Conservation (phyloP, 2,888 invertebrate species). For the Cheilosia vulpina region DNA sequence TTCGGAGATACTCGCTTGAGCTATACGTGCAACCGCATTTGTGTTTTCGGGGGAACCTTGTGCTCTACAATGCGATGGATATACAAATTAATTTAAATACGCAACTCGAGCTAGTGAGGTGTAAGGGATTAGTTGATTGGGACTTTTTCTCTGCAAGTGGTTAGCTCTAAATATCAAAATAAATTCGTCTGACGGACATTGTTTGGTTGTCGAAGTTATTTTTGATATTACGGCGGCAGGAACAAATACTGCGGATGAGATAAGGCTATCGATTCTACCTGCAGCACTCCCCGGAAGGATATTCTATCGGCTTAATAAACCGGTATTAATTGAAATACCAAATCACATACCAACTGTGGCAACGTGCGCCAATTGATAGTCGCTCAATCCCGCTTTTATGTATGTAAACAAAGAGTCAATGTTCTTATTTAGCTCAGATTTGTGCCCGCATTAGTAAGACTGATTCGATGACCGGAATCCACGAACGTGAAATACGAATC, state of each 20-base stretch:
- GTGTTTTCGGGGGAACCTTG: not conserved
- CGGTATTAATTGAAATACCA: too few relatives aligned
- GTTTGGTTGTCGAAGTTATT: not conserved
- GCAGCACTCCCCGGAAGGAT: too few relatives aligned
- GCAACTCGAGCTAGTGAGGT: not conserved
- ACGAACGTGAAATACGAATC: too few relatives aligned
- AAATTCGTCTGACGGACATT: not conserved
- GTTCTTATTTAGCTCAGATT: too few relatives aligned
- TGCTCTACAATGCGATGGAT: not conserved
- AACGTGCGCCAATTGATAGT: too few relatives aligned
- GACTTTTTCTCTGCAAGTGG: not conserved
- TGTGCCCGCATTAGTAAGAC: too few relatives aligned
- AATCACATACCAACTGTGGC: too few relatives aligned
- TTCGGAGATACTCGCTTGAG: conserved; percentile 13
- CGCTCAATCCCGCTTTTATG: too few relatives aligned
- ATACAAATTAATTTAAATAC: not conserved
- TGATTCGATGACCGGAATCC: too few relatives aligned
- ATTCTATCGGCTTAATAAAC: too few relatives aligned
- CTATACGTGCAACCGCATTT: conserved; percentile 4
- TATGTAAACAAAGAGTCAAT: too few relatives aligned
- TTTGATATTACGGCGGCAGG: not conserved
- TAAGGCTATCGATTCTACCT: not conserved
- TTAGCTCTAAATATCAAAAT: not conserved
- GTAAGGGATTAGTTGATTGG: conserved; percentile 14
- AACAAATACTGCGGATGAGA: not conserved